Conservation (phyloP, 2,888 invertebrate genomes). For the Mystacides longicornis region DNA sequence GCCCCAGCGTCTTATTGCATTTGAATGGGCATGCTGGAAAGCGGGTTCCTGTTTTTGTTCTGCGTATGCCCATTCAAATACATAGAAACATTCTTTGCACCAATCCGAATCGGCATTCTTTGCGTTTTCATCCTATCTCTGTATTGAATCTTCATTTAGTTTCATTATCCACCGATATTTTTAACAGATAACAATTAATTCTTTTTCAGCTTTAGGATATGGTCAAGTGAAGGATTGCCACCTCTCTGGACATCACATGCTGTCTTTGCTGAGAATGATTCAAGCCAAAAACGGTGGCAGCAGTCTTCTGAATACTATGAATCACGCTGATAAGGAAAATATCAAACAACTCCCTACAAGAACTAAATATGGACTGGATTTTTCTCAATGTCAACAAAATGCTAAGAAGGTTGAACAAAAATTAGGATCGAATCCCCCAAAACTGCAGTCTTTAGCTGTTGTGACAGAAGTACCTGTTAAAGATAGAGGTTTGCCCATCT, state of each 20-base stretch:
- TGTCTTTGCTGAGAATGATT: slow-evolving; percentile 17
- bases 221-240: slow-evolving; percentile 13
- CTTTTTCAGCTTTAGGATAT: slow-evolving; percentile 16
- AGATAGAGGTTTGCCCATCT: not conserved
- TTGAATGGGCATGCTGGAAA: too few species aligned
- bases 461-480: slow-evolving; percentile 7
- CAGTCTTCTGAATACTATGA: not conserved
- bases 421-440: slow-evolving; percentile 11
- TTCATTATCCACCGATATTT: too few species aligned
- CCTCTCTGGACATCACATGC: slow-evolving; percentile 18
- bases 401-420: not conserved
- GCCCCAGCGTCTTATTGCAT: too few species aligned
- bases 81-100: too few species aligned
- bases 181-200: too few species aligned
- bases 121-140: too few species aligned
- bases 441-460: slow-evolving; percentile 8
- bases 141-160: too few species aligned
- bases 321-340: not conserved
- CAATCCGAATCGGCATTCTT: too few species aligned
- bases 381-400: slow-evolving; percentile 3
- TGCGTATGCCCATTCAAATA: too few species aligned
- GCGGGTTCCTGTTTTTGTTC: too few species aligned
- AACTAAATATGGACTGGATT: slow-evolving; percentile 13
- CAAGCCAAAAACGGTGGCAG: slow-evolving; percentile 7
- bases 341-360: not conserved